phyloP scores from a whole-genome alignment of 2,113 vertebrate species.

The Chaetorhynchus papuensis region DNA sequence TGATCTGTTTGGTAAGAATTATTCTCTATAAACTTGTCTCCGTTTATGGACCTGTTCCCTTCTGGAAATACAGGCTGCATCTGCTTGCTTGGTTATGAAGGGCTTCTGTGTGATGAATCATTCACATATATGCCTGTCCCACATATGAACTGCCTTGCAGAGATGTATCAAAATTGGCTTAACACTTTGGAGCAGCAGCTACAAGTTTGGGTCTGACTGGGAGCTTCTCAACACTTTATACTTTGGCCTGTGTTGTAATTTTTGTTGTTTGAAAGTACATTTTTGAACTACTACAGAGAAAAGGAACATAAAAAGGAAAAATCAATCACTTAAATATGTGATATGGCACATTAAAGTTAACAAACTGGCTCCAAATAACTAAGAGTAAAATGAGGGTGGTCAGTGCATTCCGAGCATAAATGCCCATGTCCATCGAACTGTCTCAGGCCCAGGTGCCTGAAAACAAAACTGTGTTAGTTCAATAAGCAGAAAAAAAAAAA shows the following conservation, averaged over 20 bases:
- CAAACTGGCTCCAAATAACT: not conserved
- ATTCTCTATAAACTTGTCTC: not conserved
- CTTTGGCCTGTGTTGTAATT: not conserved
- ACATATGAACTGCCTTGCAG: not conserved
- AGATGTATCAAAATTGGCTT: not conserved
- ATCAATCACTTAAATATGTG: not conserved
- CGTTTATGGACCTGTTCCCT: not conserved
- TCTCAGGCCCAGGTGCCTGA: not conserved
- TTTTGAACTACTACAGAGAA: not conserved
- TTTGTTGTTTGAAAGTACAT: not conserved
- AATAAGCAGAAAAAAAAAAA: not conserved
- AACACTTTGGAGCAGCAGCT: not conserved
- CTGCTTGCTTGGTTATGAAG: not conserved
- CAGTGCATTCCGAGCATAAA: not conserved
- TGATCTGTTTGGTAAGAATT: not conserved
- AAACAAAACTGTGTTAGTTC: not conserved
- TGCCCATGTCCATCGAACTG: not conserved
- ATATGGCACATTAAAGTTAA: not conserved
- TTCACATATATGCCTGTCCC: not conserved
- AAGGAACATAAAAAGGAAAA: not conserved
- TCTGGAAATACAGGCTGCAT: not conserved
- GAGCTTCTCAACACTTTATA: not conserved
- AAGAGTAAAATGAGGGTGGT: not conserved
- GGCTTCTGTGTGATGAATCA: not conserved
- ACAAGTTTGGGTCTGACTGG: not conserved